phyloP scores from a whole-genome alignment of 1,140 invertebrate genomes.

The Drosophila nebulosa region DNA sequence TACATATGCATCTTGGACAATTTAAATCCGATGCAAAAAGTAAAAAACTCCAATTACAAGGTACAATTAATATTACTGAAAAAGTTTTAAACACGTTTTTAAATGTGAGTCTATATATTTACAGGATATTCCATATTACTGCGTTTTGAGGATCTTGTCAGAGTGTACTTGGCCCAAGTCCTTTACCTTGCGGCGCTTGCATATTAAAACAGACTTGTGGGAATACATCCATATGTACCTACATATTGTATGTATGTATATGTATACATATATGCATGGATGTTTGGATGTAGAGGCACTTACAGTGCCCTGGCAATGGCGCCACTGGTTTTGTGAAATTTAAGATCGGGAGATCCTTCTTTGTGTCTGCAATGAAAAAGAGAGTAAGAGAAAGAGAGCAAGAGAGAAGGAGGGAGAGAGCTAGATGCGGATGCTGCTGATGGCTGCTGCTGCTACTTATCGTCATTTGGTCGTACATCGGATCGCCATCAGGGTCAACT shows the following conservation, averaged over 20 bases:
- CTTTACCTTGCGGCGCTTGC: background rate
- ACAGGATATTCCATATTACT: no score
- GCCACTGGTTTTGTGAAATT: background rate
- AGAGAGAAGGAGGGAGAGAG: background rate
- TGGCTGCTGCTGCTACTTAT: slow-evolving; percentile 12
- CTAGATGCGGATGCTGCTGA: slow-evolving; percentile 1
- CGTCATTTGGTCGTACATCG: slow-evolving; percentile 45
- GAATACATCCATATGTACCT: background rate
- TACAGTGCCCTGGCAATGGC: background rate
- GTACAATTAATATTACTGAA: no score
- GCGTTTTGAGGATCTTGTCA: no score
- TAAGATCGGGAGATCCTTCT: background rate
- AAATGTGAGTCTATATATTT: no score
- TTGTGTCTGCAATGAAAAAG: background rate
- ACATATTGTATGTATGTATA: no score
- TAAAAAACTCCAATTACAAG: no score
- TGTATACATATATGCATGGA: no score
- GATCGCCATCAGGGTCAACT: slow-evolving; percentile 54
- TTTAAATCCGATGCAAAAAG: no score
- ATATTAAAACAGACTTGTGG: background rate
- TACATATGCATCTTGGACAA: no score
- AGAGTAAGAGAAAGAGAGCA: no score
- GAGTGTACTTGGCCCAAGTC: no score
- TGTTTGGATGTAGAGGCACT: background rate
- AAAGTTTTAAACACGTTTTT: no score